Conservation (phyloP, 2,888 invertebrate species). For the Drosophila longiperda region DNA sequence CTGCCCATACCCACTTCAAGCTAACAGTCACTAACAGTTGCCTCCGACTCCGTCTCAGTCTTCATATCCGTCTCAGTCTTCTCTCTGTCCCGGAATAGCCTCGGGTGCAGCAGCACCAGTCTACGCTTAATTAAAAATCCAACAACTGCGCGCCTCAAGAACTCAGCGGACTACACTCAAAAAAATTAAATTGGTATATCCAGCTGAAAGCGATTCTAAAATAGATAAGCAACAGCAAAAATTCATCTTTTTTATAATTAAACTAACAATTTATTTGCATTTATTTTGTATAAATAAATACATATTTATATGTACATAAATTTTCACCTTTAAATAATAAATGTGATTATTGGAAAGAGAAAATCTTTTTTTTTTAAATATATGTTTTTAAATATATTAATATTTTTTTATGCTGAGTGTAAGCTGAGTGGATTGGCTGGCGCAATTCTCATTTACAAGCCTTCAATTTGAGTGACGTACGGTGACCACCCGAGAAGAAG, state of each 20-base stretch:
- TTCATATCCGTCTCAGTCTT: conserved; percentile 4
- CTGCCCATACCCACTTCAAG: neutral
- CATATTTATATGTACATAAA: neutral
- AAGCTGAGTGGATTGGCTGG: conserved; percentile 16
- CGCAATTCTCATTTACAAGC: conserved; percentile 75
- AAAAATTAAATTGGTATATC: neutral
- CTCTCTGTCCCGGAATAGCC: conserved; percentile 41
- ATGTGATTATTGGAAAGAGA: neutral
- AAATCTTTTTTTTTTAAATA: neutral
- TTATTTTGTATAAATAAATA: neutral
- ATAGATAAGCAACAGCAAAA: neutral
- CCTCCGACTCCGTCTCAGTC: neutral
- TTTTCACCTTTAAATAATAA: neutral
- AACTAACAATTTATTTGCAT: neutral
- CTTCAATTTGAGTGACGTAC: conserved; percentile 79
- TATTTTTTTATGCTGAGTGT: neutral
- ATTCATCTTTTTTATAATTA: neutral
- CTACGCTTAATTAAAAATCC: conserved; percentile 79
- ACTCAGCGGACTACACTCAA: conserved; percentile 4
- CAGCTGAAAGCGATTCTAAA: neutral
- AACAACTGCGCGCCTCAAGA: conserved; percentile 59
- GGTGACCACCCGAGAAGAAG: conserved; percentile 71
- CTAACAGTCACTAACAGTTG: conserved; percentile 2
- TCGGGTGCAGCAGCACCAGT: conserved; percentile 47
- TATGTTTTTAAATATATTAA: neutral